These are phyloP conservation scores for Anguilla marmorata DNA, from an alignment of 2,797 vertebrate genomes.

Conservation along the genomic window DNA sequence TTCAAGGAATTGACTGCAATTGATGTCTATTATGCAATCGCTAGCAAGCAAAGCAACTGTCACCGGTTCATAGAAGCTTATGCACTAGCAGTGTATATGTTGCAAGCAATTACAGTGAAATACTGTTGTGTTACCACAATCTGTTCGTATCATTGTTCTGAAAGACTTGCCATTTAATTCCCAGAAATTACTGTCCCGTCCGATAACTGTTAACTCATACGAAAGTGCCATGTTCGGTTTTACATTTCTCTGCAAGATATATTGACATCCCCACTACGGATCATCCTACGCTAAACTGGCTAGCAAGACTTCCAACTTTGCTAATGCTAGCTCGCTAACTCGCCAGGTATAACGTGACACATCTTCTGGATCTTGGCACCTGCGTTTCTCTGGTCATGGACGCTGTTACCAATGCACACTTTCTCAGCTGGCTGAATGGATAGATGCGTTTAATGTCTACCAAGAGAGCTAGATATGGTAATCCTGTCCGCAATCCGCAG, in stretches of 20 bases:
- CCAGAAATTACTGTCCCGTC: neutral
- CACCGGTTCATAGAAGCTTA: neutral
- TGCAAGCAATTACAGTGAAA: neutral
- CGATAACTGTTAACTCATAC: neutral
- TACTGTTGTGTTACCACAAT: neutral
- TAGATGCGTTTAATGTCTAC: neutral
- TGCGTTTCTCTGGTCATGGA: neutral
- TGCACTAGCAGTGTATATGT: neutral
- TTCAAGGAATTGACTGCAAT: neutral
- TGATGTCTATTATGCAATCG: neutral
- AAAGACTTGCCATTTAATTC: neutral
- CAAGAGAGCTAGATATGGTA: neutral
- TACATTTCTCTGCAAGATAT: neutral
- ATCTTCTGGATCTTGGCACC: neutral
- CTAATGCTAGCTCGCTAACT: neutral
- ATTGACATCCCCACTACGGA: neutral
- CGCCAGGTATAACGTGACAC: neutral
- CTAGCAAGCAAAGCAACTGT: neutral
- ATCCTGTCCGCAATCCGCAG: neutral
- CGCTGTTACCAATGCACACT: neutral
- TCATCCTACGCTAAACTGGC: neutral
- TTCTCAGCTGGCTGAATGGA: neutral
- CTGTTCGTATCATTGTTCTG: neutral
- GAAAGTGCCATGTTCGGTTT: neutral
- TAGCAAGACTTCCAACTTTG: neutral